Percentiles rank a stretch among this genome's conserved stretches.
These are phyloP conservation scores for Drosophila histrio DNA, from an alignment of 2,888 invertebrate species.

Conservation along the genomic window DNA sequence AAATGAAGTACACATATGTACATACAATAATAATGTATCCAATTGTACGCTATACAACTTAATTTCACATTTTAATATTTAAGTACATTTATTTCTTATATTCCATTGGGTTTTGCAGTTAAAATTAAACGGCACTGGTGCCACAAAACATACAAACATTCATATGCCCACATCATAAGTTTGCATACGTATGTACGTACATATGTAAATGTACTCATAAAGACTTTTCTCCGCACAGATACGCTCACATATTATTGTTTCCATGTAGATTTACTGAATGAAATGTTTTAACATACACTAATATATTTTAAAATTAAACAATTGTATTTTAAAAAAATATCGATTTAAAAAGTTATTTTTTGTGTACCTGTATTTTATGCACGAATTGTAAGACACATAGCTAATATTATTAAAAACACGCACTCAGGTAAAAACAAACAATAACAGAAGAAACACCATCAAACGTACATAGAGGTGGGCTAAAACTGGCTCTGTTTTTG, in stretches of 20 bases:
- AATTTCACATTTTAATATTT: background rate
- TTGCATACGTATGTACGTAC: background rate
- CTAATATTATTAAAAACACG: constrained; percentile 30
- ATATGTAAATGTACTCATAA: background rate
- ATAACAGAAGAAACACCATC: constrained; percentile 41
- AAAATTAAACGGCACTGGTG: background rate
- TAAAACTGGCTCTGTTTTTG: constrained; percentile 41
- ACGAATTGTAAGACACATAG: constrained; percentile 30
- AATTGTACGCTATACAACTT: background rate
- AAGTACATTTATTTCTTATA: background rate
- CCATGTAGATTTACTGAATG: background rate
- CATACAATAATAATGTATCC: background rate
- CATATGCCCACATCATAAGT: background rate
- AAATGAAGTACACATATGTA: background rate
- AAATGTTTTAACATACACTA: background rate
- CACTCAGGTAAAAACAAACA: constrained; percentile 43
- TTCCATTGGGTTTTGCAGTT: background rate
- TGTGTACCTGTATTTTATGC: constrained; percentile 27
- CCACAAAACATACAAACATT: background rate
- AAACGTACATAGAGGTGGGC: constrained; percentile 19
- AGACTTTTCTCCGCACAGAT: constrained; percentile 10
- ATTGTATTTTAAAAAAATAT: background rate
- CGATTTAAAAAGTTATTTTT: background rate
- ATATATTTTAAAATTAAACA: background rate
- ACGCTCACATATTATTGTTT: background rate